Conservation (phyloP, 2,797 vertebrate genomes). For the Darevskia nairensis region DNA sequence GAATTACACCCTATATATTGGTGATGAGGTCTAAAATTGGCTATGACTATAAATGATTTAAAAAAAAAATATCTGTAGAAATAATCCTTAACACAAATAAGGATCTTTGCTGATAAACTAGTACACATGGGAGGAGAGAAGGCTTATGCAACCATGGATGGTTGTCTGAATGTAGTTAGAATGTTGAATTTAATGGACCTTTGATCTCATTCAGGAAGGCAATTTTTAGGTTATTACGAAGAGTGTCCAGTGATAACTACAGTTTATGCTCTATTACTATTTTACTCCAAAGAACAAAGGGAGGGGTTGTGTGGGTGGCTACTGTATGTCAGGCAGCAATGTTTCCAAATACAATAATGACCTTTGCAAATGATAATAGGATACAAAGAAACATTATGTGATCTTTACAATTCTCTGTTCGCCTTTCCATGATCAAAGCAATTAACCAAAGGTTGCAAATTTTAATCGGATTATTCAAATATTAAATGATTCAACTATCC, state of each 20-base stretch:
- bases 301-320: not conserved
- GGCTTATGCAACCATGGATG: too few relatives aligned
- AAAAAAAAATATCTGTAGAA: too few relatives aligned
- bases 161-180: not conserved
- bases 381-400: not conserved
- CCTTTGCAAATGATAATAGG: not conserved
- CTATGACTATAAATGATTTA: not conserved
- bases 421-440: not conserved
- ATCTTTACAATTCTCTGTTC: not conserved
- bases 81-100: too few relatives aligned
- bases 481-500: not conserved
- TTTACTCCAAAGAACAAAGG: not conserved
- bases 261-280: not conserved
- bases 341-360: not conserved
- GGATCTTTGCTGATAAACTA: too few relatives aligned
- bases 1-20: too few relatives aligned
- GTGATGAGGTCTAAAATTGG: not conserved
- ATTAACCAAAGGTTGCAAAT: not conserved
- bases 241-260: not conserved
- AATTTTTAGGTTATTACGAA: not conserved
- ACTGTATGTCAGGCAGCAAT: not conserved
- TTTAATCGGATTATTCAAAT: too few relatives aligned
- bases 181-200: not conserved
- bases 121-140: too few relatives aligned
- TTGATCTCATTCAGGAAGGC: not conserved